Evolutionary conservation across 2,797 vertebrate genomes (phyloP).

Genomic region (Schizothorax lantsangensis): DNA sequence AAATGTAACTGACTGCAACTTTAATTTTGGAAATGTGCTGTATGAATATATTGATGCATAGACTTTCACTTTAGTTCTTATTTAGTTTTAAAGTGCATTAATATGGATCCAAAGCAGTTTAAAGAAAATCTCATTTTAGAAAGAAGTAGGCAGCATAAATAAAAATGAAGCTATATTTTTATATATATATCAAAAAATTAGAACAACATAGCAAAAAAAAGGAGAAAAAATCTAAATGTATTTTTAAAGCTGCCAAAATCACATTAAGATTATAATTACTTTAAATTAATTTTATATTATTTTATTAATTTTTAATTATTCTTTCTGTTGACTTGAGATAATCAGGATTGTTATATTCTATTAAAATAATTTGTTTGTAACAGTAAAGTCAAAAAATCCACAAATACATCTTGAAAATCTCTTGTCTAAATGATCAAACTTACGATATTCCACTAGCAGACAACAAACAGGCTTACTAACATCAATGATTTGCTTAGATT

Average conservation of each 20-base stretch:
- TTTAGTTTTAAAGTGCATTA: background rate
- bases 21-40: background rate
- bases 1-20: background rate
- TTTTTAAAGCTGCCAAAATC: background rate
- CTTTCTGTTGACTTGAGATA: background rate
- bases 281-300: background rate
- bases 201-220: background rate
- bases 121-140: background rate
- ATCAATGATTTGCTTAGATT: constrained; percentile 1
- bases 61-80: background rate
- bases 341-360: background rate
- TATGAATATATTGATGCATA: background rate
- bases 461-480: background rate
- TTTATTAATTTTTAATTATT: background rate
- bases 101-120: background rate
- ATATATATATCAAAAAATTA: background rate
- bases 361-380: background rate
- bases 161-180: background rate
- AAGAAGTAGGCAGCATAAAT: background rate
- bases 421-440: background rate
- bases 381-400: background rate
- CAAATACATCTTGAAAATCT: background rate
- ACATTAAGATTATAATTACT: background rate
- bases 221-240: fast-evolving
- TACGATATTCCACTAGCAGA: background rate